These are phyloP conservation scores for Nothobranchius furzeri DNA, from an alignment of 2,113 vertebrate species.

Conservation along the genomic window DNA sequence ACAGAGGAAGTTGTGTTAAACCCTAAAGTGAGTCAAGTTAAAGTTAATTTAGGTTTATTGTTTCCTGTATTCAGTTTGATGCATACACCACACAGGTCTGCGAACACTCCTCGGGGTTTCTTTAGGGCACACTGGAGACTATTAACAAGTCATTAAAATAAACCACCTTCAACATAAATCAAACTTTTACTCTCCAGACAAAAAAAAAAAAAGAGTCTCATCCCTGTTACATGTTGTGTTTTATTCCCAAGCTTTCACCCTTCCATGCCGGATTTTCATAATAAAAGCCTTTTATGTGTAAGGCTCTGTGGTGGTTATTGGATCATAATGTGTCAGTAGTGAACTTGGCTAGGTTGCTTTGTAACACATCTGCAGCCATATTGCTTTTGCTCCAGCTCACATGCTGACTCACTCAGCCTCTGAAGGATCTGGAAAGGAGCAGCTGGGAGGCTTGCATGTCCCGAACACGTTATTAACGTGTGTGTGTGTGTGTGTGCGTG, in stretches of 20 bases:
- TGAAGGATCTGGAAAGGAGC: slow-evolving; percentile 38
- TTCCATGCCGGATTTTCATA: slow-evolving; percentile 13
- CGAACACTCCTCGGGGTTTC: neutral
- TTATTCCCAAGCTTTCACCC: slow-evolving; percentile 6
- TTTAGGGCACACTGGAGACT: slow-evolving; percentile 17
- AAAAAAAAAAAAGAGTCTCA: slow-evolving; percentile 9
- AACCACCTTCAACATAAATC: slow-evolving; percentile 13
- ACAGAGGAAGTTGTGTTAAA: neutral
- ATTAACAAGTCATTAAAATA: slow-evolving; percentile 17
- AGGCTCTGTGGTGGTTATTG: slow-evolving; percentile 27
- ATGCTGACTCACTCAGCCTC: slow-evolving; percentile 50
- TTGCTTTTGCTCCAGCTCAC: slow-evolving; percentile 43
- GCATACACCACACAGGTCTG: neutral
- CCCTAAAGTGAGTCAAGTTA: neutral
- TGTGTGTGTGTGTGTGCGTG: slow-evolving; percentile 3
- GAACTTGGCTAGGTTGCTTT: slow-evolving; percentile 24
- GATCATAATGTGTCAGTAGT: slow-evolving; percentile 39
- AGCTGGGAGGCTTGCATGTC: slow-evolving; percentile 61
- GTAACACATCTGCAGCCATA: slow-evolving; percentile 43
- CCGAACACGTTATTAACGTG: slow-evolving; percentile 58
- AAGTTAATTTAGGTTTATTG: slow-evolving; percentile 4
- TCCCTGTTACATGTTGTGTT: slow-evolving; percentile 23
- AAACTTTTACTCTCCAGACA: slow-evolving; percentile 4
- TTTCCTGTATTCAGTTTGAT: slow-evolving; percentile 5
- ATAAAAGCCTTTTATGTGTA: slow-evolving; percentile 9